A percentile compares a stretch with the other conserved stretches of the same genome.
Conservation (phyloP, 2,888 invertebrate species). For the Sisyra nigra region DNA sequence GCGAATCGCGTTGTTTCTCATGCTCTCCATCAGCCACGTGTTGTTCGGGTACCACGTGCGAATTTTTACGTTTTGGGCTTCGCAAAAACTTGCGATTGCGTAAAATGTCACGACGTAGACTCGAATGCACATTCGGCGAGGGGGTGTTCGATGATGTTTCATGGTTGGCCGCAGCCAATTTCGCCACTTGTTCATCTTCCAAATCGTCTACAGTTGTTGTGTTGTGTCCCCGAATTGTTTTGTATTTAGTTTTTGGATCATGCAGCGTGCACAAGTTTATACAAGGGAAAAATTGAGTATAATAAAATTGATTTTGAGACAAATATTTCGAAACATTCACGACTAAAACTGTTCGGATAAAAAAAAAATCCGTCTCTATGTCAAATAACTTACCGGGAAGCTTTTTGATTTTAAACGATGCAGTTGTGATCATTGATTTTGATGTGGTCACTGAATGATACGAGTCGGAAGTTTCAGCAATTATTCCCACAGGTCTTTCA, state of each 20-base stretch:
- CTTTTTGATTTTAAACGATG: slow-evolving; percentile 93
- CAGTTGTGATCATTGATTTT: slow-evolving; percentile 95
- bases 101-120: neutral
- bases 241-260: neutral
- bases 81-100: neutral
- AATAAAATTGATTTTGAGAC: slow-evolving; percentile 1
- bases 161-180: neutral
- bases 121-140: neutral
- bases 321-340: slow-evolving; percentile 6
- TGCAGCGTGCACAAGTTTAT: slow-evolving; percentile 7
- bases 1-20: slow-evolving; percentile 17
- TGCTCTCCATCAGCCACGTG: neutral
- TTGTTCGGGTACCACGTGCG: neutral
- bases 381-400: slow-evolving; percentile 56
- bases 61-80: neutral
- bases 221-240: slow-evolving; percentile 14
- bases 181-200: slow-evolving; percentile 24
- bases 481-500: slow-evolving; percentile 70
- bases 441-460: slow-evolving; percentile 61
- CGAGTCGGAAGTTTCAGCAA: slow-evolving; percentile 58
- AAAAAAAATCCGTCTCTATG: too few species aligned
- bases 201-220: slow-evolving; percentile 22
- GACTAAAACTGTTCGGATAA: slow-evolving; percentile 3
- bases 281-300: too few species aligned
- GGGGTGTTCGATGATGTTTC: too few species aligned